Evolutionary conservation across 2,797 vertebrate species (phyloP), one percentile per base, ranked within the genome.

Genomic region (Tiaroga cobitis): DNA sequence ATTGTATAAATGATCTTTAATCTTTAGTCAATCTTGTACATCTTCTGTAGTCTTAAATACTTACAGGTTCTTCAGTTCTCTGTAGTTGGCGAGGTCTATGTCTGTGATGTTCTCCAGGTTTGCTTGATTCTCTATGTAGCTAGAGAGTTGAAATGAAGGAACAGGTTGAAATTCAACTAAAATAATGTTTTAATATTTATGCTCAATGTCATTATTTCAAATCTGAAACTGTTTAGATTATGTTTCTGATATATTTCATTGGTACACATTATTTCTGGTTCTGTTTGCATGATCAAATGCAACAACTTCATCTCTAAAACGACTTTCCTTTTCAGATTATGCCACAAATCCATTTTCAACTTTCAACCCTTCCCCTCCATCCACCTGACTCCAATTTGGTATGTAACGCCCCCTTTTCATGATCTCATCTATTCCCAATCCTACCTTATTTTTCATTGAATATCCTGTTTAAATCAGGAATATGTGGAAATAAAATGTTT

Each of bases 41-140:
- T n/a, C 21, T 54, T 39, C n/a, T 74, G 19, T 18, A 39, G 3
- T 37, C 19, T 65, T 81, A 32, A 65, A 43, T 84, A 95, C 95
- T 95, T 85, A 96, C 95, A 96, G 91, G 89, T 96, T 96, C 90
- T 92, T 95, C 89, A 96, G 94, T 79, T 96, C 95, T 88, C 87
- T 92, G 92, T 96, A 96, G 93, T 92, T 87, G 8, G 80, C 56
- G 0, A 96, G 92, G 83, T 96, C 95, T 0, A 82, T 24, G 18
- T 94, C 92, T 54, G 94, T 96, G 37, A 96, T 92, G 9, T 94
- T 94, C 89, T 94, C 92, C 93, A 96, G 92, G 89, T 87, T 86
- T 2, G 79, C 80, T 90, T 96, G 95, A 90, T 94, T 94, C 90
- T 95, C 95, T 56, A 96, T 95, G 92, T 95, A 95, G 75, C 95